Evolutionary conservation across 2,797 vertebrate species (phyloP), one percentile per base, ranked within the genome.

Genomic region (Phyllotis vaccarum): DNA sequence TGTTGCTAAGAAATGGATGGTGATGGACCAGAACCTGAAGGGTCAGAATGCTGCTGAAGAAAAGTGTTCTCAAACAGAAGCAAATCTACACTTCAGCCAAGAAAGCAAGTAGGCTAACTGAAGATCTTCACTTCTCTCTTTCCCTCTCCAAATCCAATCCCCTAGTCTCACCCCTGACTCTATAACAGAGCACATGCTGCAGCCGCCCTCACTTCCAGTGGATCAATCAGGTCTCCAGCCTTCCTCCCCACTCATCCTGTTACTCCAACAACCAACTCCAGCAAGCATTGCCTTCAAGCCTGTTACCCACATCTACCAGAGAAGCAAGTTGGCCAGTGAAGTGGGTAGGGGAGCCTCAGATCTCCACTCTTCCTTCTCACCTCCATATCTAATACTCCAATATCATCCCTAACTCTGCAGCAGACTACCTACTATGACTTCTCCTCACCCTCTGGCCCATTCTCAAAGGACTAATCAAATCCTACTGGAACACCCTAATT

Each of bases 11-110:
- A 99, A 97, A 98, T 99, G 98, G 99, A 98, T 97, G 99, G 99
- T 98, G 98, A 99, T 99, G 97, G 99, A 99, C 98, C 99, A 99
- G 98, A 99, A 99, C 86, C 97, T 99, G 98, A 99, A 99, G 99
- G 99, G 98, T 98, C 98, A 99, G 98, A 99, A 99, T 98, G 99
- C 99, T 92, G 99, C 99, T 75, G 99, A 99, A 97, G 99, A 99
- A 98, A 99, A 99, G 99, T 24, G 46, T 24, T 46, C 13, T 49
- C 1, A 29, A 16, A 76, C 49, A 75, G 43, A 31, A 76, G 27
- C 14, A 76, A 31, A 76, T 76, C 43, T 29, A 16, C 74, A 16
- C 43, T 46, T 24, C 2, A 46, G 24, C 40, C 6, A 49, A 13
- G 74, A 12, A 27, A 34, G 11, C 40, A 49, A 40, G 24, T 17